Evolutionary conservation across 2,797 vertebrate genomes (phyloP), one percentile per base, ranked within the genome.

Genomic region (Xenops minutus): DNA sequence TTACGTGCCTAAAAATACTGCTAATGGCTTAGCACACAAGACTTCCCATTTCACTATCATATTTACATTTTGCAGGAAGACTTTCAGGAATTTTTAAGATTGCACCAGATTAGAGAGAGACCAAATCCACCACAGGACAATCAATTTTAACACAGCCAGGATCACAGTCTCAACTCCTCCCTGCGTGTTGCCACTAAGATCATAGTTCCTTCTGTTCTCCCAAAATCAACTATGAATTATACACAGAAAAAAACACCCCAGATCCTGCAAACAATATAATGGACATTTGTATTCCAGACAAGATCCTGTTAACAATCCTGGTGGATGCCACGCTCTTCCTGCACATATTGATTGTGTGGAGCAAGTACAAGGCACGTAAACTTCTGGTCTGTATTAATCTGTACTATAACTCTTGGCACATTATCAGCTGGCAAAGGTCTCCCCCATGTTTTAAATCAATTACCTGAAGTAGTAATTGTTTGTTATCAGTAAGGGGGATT

Each of bases 311-410:
- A 95, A 90, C 77, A 85, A 36, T 73, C 44, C 72, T 96, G n/a
- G 74, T 59, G 71, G 87, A 87, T 80, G 85, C 63, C 58, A 43
- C 9, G 5, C 46, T 55, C 41, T 85, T 76, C 29, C 43, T 54
- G 27, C 81, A 79, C 46, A 39, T 61, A 76, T 51, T 85, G 85
- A 96, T 88, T 34, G 63, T 36, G 29, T 62, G 49, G 39, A 95
- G n/a, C 64, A 96, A 78, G 29, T 76, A 74, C 41, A 95, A 81
- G 61, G 54, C 71, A 88, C 1, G 12, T 26, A 92, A 63, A 58
- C 68, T 94, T 76, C 95, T 95, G 84, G 63, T 85, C 59, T 95
- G 81, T 39, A 89, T 63, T 93, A 72, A 79, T 91, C 88, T 88
- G 51, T 52, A 11, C 44, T 62, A 4, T 62, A 72, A 46, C 29